Conservation (phyloP, 2,888 invertebrate species). For the Pogonocherus hispidulus region DNA sequence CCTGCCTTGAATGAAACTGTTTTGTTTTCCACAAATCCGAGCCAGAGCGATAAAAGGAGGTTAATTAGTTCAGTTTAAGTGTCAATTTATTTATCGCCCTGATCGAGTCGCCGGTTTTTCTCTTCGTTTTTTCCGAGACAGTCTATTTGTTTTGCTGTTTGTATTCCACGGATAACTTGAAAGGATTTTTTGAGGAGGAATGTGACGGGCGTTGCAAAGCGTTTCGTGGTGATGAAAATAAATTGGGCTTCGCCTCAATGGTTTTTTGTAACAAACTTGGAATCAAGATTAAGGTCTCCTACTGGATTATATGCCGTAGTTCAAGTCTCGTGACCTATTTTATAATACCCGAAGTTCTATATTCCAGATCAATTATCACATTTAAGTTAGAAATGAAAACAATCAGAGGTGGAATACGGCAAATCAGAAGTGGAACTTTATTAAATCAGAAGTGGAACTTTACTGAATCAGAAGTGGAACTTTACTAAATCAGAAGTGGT, state of each 20-base stretch:
- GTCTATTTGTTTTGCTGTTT: background rate
- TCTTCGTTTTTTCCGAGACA: background rate
- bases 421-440: background rate
- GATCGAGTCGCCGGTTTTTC: background rate
- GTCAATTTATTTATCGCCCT: slow-evolving; percentile 18
- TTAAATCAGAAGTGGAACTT: background rate
- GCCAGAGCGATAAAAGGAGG: background rate
- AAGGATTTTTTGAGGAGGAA: background rate
- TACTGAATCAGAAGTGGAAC: background rate
- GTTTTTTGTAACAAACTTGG: too few species aligned
- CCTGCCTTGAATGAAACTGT: background rate
- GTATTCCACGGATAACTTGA: background rate
- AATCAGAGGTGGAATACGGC: background rate
- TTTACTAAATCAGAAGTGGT: background rate
- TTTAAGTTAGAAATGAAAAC: too few species aligned
- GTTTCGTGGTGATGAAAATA: background rate
- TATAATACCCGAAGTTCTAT: too few species aligned
- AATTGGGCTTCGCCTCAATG: background rate
- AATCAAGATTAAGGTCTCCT: too few species aligned
- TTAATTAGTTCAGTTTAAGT: slow-evolving; percentile 15
- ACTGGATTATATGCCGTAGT: too few species aligned
- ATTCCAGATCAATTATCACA: too few species aligned
- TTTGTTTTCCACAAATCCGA: slow-evolving; percentile 13
- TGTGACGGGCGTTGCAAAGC: background rate
- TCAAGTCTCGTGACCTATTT: too few species aligned